Percentiles rank a stretch among this genome's conserved stretches.
Conservation (phyloP, 2,797 vertebrate species). For the Lindbergichthys nudifrons region DNA sequence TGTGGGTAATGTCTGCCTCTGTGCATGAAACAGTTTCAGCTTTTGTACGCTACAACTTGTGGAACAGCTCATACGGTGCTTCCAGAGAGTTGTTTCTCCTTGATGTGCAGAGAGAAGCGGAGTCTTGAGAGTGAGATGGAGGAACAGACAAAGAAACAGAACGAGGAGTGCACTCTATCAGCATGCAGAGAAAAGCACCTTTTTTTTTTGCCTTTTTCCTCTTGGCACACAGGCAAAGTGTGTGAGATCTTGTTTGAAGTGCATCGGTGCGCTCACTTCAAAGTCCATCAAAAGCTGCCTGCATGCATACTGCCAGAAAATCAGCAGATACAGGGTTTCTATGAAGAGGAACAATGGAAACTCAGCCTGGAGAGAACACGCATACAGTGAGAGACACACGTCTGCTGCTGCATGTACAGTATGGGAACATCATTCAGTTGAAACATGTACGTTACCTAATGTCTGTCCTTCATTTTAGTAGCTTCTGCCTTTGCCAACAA, state of each 20-base stretch:
- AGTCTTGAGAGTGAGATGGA: conserved; percentile 46
- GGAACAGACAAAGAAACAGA: conserved; percentile 41
- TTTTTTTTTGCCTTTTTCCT: conserved; percentile 4
- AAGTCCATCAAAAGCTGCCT: conserved; percentile 43
- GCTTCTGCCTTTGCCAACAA: background rate
- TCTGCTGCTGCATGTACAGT: background rate
- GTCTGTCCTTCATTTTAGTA: conserved; percentile 5
- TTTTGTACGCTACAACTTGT: conserved; percentile 1
- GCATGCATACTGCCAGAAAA: conserved; percentile 22
- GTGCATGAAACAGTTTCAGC: conserved; percentile 34
- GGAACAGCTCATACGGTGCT: conserved; percentile 22
- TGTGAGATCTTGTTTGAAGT: conserved; percentile 70
- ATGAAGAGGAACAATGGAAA: conserved; percentile 21
- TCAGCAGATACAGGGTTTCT: conserved; percentile 19
- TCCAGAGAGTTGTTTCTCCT: conserved; percentile 16
- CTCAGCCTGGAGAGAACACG: background rate
- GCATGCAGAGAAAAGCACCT: conserved; percentile 35
- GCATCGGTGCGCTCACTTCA: conserved; percentile 58
- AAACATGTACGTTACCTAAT: background rate
- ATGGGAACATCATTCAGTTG: background rate
- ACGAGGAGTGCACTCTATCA: conserved; percentile 44
- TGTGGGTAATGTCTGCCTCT: conserved; percentile 3
- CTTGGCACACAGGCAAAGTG: conserved; percentile 36
- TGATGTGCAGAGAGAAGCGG: conserved; percentile 45
- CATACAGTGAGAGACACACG: background rate